phyloP scores from a whole-genome alignment of 2,797 vertebrate species.

The Sebastolobus alascanus region DNA sequence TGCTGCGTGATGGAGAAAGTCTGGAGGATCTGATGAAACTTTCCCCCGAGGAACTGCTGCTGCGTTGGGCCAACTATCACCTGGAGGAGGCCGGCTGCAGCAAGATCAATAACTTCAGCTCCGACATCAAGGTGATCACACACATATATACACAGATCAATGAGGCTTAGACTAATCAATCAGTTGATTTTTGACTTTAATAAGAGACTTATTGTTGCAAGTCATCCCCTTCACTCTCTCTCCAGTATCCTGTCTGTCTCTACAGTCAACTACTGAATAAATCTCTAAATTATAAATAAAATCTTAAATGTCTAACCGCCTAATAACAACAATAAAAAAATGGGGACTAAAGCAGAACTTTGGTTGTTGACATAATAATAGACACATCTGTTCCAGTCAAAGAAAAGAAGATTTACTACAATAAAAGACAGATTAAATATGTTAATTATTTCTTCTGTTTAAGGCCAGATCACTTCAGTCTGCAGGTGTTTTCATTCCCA shows the following conservation, averaged over 20 bases:
- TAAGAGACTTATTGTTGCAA: background rate
- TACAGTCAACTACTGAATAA: no score
- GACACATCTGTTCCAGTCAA: no score
- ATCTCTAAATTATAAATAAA: background rate
- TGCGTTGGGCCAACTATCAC: slow-evolving; percentile 97
- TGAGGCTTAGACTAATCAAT: background rate
- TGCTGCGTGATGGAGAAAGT: slow-evolving; percentile 94
- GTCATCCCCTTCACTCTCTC: background rate
- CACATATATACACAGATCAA: background rate
- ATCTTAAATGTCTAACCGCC: background rate
- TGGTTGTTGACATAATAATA: no score
- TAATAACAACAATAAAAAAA: no score
- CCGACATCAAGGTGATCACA: slow-evolving; percentile 92
- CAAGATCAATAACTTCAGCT: slow-evolving; percentile 97
- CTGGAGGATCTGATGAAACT: slow-evolving; percentile 97
- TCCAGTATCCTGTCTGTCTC: background rate
- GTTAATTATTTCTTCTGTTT: background rate
- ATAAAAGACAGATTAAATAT: background rate
- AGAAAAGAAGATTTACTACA: no score
- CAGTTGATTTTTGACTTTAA: background rate
- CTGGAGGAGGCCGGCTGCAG: slow-evolving; percentile 91
- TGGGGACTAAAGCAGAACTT: no score
- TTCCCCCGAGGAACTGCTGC: slow-evolving; percentile 95
- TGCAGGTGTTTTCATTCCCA: background rate
- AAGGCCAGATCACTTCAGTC: background rate